A percentile compares a stretch with the other conserved stretches of the same genome.
These are phyloP conservation scores for Dryococelus australis DNA, from an alignment of 2,888 invertebrate genomes.

Conservation along the genomic window DNA sequence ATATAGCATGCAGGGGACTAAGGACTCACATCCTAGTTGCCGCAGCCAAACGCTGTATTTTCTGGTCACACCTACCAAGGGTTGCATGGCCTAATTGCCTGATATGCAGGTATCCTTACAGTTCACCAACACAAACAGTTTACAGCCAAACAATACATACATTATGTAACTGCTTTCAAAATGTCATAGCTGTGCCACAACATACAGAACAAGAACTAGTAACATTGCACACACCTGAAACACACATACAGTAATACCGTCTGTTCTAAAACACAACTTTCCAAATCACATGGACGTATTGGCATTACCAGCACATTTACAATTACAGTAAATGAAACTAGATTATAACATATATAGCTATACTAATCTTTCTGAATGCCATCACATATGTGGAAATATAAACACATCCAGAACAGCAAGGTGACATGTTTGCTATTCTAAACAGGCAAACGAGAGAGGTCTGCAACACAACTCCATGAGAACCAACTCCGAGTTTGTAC, in stretches of 20 bases:
- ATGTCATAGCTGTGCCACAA: neutral
- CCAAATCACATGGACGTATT: neutral
- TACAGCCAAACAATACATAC: neutral
- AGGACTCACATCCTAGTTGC: too few species aligned
- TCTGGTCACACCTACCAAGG: too few species aligned
- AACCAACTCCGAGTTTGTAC: too few species aligned
- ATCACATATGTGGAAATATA: too few species aligned
- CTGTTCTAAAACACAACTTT: neutral
- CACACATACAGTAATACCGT: neutral
- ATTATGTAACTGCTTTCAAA: neutral
- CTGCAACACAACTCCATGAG: too few species aligned
- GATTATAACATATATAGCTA: neutral
- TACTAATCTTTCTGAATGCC: neutral
- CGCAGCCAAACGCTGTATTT: too few species aligned
- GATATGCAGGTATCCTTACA: too few species aligned
- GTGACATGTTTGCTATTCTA: too few species aligned
- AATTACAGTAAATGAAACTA: neutral
- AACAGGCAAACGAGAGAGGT: too few species aligned
- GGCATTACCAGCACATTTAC: neutral
- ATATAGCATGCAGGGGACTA: too few species aligned
- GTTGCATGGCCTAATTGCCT: too few species aligned
- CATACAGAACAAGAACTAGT: neutral
- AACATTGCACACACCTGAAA: neutral
- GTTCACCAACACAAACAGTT: neutral
- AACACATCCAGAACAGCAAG: too few species aligned